Evolutionary conservation across 2,888 invertebrate genomes (phyloP).

Genomic region (Lepeophtheirus nordmannii): DNA sequence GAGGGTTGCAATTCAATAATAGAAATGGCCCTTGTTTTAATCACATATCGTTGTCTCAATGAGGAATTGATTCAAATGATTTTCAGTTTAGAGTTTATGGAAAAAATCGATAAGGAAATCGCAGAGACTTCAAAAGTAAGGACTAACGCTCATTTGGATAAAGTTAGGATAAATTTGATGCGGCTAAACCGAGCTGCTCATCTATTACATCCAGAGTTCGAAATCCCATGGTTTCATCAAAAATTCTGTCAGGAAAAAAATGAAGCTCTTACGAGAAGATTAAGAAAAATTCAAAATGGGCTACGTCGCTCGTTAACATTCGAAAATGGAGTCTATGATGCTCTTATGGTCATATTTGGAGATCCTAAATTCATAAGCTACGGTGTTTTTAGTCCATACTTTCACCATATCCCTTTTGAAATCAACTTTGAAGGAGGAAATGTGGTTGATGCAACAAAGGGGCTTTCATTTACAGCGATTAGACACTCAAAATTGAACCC

Average conservation of each 20-base stretch:
- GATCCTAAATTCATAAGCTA: background rate
- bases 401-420: constrained; percentile 1
- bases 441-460: background rate
- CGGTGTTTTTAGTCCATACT: background rate
- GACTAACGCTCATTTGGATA: background rate
- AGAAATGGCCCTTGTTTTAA: background rate
- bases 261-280: background rate
- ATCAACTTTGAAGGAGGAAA: background rate
- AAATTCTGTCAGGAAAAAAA: background rate
- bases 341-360: background rate
- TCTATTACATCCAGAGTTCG: background rate
- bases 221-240: constrained; percentile 6
- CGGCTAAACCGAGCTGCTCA: constrained; percentile 1
- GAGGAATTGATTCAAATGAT: background rate
- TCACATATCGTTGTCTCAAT: background rate
- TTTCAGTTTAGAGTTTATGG: constrained; percentile 4
- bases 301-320: background rate
- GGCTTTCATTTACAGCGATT: background rate
- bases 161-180: background rate
- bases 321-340: background rate
- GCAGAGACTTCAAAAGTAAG: background rate
- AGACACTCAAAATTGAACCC: background rate
- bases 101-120: background rate
- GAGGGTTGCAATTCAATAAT: background rate
- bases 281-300: background rate